A percentile compares a stretch with the other conserved stretches of the same genome.
Conservation (phyloP, 2,888 invertebrate species). For the Lamellibrachia columna region DNA sequence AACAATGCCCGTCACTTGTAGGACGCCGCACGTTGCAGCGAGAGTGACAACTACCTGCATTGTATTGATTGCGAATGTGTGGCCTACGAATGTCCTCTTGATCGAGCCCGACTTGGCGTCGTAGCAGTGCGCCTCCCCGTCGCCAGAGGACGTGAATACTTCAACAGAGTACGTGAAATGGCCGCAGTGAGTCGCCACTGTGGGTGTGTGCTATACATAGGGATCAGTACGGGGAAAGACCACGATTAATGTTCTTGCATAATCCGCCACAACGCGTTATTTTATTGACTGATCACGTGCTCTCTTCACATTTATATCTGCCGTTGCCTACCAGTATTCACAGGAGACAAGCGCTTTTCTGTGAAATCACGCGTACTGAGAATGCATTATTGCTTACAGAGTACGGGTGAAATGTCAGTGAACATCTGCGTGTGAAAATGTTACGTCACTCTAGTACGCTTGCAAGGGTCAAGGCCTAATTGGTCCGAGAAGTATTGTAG, state of each 20-base stretch:
- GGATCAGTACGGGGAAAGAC: not conserved
- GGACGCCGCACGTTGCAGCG: not conserved
- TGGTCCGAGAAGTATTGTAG: not conserved
- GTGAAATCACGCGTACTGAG: not conserved
- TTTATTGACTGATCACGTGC: not conserved
- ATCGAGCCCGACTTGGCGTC: slow-evolving; percentile 67
- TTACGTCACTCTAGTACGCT: not conserved
- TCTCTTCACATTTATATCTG: not conserved
- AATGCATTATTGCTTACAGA: not conserved
- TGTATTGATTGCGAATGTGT: slow-evolving; percentile 63
- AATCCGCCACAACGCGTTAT: not conserved
- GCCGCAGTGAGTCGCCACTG: slow-evolving; percentile 6
- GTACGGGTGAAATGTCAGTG: not conserved
- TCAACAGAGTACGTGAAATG: not conserved
- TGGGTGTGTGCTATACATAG: not conserved
- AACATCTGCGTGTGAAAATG: not conserved
- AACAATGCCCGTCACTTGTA: not conserved
- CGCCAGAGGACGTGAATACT: slow-evolving; percentile 65
- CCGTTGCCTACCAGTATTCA: not conserved
- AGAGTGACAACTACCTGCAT: slow-evolving; percentile 57
- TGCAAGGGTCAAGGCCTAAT: not conserved
- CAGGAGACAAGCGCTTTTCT: not conserved
- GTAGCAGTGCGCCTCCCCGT: slow-evolving; percentile 63
- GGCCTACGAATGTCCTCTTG: slow-evolving; percentile 64
- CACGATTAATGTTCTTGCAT: not conserved